Conservation (phyloP, 2,888 invertebrate genomes). For the Allacma fusca region DNA sequence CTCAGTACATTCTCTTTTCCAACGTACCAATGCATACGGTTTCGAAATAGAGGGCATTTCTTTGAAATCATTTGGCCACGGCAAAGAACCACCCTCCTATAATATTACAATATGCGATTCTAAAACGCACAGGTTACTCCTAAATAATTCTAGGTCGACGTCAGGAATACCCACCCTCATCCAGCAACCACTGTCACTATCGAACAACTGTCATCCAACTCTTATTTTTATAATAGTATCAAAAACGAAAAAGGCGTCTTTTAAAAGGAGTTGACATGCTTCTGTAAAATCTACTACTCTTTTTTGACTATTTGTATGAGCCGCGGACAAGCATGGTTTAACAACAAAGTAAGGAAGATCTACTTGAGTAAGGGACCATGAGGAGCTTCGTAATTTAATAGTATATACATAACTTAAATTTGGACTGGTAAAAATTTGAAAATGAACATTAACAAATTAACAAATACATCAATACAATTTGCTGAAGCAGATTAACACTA, state of each 20-base stretch:
- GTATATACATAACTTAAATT: background rate
- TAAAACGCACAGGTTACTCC: too few relatives aligned
- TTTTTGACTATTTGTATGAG: background rate
- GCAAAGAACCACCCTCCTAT: too few relatives aligned
- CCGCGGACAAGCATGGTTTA: background rate
- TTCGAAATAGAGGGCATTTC: too few relatives aligned
- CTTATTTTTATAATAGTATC: background rate
- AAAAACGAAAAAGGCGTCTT: slow-evolving; percentile 7
- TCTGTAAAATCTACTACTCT: background rate
- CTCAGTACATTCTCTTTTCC: too few relatives aligned
- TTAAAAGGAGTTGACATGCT: background rate
- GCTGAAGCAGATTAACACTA: too few relatives aligned
- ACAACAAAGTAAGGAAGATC: slow-evolving; percentile 7
- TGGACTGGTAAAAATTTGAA: background rate
- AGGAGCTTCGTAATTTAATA: background rate
- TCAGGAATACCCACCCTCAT: too few relatives aligned
- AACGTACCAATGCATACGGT: too few relatives aligned
- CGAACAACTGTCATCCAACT: background rate
- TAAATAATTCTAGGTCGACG: too few relatives aligned
- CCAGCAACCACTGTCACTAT: background rate
- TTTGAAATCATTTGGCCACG: too few relatives aligned
- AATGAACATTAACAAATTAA: background rate
- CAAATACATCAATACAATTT: background rate
- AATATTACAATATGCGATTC: too few relatives aligned
- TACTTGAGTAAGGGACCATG: background rate